Evolutionary conservation across 2,888 invertebrate genomes (phyloP), one percentile per base, ranked within the genome.

Genomic region (Trissolcus japonicus): DNA sequence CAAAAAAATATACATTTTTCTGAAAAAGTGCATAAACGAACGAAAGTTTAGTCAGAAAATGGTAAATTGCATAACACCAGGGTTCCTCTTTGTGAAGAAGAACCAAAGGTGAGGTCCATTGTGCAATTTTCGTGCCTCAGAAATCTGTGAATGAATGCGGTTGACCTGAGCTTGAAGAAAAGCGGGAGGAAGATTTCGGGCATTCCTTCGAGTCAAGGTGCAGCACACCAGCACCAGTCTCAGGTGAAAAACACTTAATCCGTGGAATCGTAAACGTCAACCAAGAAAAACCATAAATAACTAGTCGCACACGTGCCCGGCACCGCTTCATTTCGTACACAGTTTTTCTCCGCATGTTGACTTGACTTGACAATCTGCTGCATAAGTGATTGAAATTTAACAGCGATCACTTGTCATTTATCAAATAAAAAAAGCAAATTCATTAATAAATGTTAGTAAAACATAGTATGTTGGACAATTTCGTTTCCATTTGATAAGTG

Each of bases 191-290:
- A 57, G 16, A 43, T 53, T 61, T 68, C 29, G 73, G 41, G 56
- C 25, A 35, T 74, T 74, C 66, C 40, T 66, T 63, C 57, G 19
- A 51, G 68, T 54, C 51, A 16, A 53, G 54, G 9, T 67, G 74
- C 67, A 63, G 46, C 59, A 46, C 48, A 59, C 56, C 53, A 19
- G 50, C 40, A 50, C 40, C 9, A 35, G 55, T 51, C 57, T 61
- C 73, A 74, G 73, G 73, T 68, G 67, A 63, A 75, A 75, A 75
- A 53, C 74, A 75, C 68, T 67, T 68, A 68, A 56, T 40, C 35
- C 9, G 29, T 48, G 14, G 55, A 50, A 62, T 62, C 62, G 53
- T 74, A 67, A 74, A 62, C 17, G 53, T 67, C 74, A 53, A 3
- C n/a, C 14, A 14, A 16, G 46, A 4, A 46, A 46, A 16, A 16